A percentile compares a stretch with the other conserved stretches of the same genome.
phyloP scores from a whole-genome alignment of 2,888 invertebrate genomes.

The Microplitis deprimator region DNA sequence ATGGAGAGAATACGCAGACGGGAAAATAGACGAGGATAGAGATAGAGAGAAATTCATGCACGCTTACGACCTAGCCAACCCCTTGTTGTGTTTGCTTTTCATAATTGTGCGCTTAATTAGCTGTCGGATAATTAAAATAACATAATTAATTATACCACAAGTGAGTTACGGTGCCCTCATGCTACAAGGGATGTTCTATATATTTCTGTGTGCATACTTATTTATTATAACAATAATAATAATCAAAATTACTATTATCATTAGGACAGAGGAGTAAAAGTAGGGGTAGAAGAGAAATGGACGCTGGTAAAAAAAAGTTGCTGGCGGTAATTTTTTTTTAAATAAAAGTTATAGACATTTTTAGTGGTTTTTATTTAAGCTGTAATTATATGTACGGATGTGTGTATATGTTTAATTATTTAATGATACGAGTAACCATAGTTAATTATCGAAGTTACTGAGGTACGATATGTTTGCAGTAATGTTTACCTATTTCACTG shows the following conservation, averaged over 20 bases:
- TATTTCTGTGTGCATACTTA: conserved; percentile 12
- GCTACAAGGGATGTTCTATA: conserved; percentile 41
- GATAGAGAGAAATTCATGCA: conserved; percentile 35
- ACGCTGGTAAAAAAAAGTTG: background rate
- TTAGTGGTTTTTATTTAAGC: background rate
- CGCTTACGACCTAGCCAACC: conserved; percentile 40
- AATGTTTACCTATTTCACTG: conserved; percentile 64
- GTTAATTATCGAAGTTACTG: conserved; percentile 22
- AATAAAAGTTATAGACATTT: background rate
- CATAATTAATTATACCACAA: conserved; percentile 60
- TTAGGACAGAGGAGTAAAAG: background rate
- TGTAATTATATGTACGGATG: background rate
- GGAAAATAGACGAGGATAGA: conserved; percentile 31
- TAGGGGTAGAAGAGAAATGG: background rate
- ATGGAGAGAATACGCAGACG: conserved; percentile 2
- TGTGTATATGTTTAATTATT: conserved; percentile 11
- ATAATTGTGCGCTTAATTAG: conserved; percentile 64
- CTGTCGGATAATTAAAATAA: conserved; percentile 63
- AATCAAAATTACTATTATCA: background rate
- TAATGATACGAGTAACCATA: conserved; percentile 14
- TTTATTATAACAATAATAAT: background rate
- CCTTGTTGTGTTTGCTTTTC: conserved; percentile 61
- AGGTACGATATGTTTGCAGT: conserved; percentile 49
- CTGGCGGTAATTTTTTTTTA: background rate
- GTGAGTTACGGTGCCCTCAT: conserved; percentile 31